Base-by-base conservation (phyloP, 2,113 vertebrate species). In the Fregetta grallaria region DNA sequence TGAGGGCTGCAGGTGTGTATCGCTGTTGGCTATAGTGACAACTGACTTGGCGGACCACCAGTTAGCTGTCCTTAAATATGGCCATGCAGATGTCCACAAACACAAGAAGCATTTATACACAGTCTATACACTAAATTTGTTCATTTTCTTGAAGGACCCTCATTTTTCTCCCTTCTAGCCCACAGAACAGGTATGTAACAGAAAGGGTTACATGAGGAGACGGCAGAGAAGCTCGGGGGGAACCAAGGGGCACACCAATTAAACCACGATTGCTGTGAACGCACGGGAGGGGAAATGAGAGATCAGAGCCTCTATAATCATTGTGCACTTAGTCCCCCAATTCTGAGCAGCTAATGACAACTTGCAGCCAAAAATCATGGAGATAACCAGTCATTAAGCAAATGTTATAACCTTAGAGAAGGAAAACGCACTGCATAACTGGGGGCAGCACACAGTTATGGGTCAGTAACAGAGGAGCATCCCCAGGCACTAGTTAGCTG, bases 331-430 rank as follows among this genome's bases (percentile, higher is more conserved):
- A 93, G 72, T 83, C 55, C 55, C 58, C 85, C 87, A 58, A 17
- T 85, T 91, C 77, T 40, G 42, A 92, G 92, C 67, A 85, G 67
- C 67, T 96, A 96, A 95, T 92, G 71, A 96, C 85, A 95, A 94
- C 89, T 95, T 95, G 38, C 77, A 92, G 96, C 87, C 87, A 91
- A 97, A 96, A 94, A 82, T n/a, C 78, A 80, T 6, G 55, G 71
- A 90, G 87, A 90, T 90, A 91, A 77, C 84, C 74, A 44, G 55
- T 88, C 84, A 94, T 96, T 94, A 97, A 90, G 81, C 80, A 91
- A 88, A 96, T 82, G 81, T 44, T 91, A 52, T n/a, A 93, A 63
- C 63, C 91, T 61, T 11, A 4, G 84, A 96, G 91, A 94, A 94
- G 83, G 65, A 56, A 80, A 82, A 90, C 0, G 4, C 42, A 4